These are phyloP conservation scores for Baronia brevicornis DNA, from an alignment of 2,888 invertebrate species.

Conservation along the genomic window DNA sequence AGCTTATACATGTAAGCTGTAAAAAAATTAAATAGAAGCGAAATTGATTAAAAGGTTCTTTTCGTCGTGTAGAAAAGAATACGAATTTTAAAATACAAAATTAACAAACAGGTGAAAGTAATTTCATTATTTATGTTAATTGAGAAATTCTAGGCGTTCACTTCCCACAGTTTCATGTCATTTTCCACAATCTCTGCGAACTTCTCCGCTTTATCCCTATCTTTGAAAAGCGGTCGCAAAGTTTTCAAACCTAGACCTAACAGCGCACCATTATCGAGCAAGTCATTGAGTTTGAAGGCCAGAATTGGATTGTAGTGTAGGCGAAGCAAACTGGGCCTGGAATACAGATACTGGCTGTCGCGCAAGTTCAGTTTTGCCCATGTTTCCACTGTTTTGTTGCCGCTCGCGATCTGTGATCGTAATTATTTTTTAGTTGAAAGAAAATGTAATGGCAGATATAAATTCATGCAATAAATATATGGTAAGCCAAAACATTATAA, in stretches of 20 bases:
- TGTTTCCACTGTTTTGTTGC: slow-evolving; percentile 82
- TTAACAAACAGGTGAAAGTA: too few species aligned
- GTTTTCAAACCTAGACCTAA: slow-evolving; percentile 85
- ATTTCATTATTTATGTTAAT: slow-evolving; percentile 9
- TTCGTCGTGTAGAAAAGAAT: too few species aligned
- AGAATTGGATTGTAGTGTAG: slow-evolving; percentile 83
- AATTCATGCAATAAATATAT: too few species aligned
- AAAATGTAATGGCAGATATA: too few species aligned
- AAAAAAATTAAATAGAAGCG: too few species aligned
- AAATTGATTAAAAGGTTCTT: too few species aligned
- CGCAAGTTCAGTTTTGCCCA: slow-evolving; percentile 83
- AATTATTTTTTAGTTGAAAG: too few species aligned
- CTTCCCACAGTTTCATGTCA: slow-evolving; percentile 89
- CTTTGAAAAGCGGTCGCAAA: slow-evolving; percentile 83
- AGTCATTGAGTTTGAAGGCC: slow-evolving; percentile 79
- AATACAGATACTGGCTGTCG: slow-evolving; percentile 85
- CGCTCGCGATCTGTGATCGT: slow-evolving; percentile 78
- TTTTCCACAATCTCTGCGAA: slow-evolving; percentile 91
- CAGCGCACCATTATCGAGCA: slow-evolving; percentile 86
- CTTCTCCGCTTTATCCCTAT: slow-evolving; percentile 80
- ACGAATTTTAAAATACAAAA: too few species aligned
- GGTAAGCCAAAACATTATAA: too few species aligned
- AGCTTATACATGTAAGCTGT: too few species aligned
- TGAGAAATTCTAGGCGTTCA: slow-evolving; percentile 41
- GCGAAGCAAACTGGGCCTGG: slow-evolving; percentile 85